Evolutionary conservation across 2,797 vertebrate genomes (phyloP), one percentile per base, ranked within the genome.

Genomic region (Melanotaenia nigrans): DNA sequence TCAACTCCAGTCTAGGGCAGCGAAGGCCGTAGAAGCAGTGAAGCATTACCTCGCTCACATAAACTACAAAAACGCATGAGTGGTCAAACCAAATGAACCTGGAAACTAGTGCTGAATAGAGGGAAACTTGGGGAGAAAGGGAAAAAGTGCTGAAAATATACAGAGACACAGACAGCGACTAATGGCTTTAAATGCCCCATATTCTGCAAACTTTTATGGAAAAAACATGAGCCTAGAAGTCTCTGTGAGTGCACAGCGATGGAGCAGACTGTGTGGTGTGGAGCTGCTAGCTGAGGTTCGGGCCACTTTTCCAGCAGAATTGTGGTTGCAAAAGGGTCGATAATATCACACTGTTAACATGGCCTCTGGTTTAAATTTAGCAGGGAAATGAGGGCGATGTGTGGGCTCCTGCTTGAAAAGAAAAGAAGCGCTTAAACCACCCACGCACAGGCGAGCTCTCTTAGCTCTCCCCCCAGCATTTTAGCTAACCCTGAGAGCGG

Each of bases 311-410:
- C 65, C 67, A 42, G 73, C 56, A 85, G 70, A 78, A 70, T 75
- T 58, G 57, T 62, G 78, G 79, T 67, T 87, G 71, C 68, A 77
- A 84, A 84, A 66, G 83, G 88, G 79, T 87, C 61, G 85, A 88
- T 85, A 88, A 79, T 85, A 85, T 90, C 78, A 63, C 70, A 75
- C 81, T 69, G 86, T 86, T 89, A 89, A 72, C 87, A 36, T 74
- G 79, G 84, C 87, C 88, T 83, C 68, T 87, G 53, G 84, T 88
- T 90, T 93, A 94, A 94, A 92, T 92, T 92, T 93, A 94, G 93
- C 91, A 77, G 78, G 82, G 75, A 91, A 94, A 93, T 89, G 85
- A 93, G 91, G 87, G 84, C 78, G 76, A 71, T 82, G 86, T 90
- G 91, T 91, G 87, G 90, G 92, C 81, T 85, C 84, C 82, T 82